These are phyloP conservation scores for Electrona antarctica DNA, from an alignment of 2,113 vertebrate genomes.

Conservation along the genomic window DNA sequence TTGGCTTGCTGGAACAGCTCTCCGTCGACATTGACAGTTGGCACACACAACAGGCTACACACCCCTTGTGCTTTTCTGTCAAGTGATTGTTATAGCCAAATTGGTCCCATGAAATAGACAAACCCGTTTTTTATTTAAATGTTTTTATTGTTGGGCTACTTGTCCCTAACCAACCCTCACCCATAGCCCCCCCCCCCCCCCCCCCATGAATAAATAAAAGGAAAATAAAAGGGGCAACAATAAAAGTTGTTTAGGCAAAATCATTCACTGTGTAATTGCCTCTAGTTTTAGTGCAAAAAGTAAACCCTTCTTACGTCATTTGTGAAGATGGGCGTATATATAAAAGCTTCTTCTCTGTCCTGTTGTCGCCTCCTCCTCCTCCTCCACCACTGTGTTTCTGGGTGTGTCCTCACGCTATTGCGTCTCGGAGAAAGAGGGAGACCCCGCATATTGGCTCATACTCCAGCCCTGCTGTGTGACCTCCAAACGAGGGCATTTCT, in stretches of 20 bases:
- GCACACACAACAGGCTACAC: constrained; percentile 10
- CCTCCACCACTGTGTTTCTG: constrained; percentile 57
- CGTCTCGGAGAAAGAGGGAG: constrained; percentile 69
- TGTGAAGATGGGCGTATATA: constrained; percentile 61
- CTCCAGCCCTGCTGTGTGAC: constrained; percentile 63
- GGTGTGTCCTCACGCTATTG: constrained; percentile 77
- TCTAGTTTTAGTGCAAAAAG: not conserved
- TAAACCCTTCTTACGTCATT: constrained; percentile 64
- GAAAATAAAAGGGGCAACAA: too few relatives aligned
- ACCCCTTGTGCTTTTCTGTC: not conserved
- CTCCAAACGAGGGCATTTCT: constrained; percentile 69
- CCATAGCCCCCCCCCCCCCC: too few relatives aligned
- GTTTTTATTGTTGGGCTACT: too few relatives aligned
- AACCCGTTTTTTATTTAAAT: too few relatives aligned
- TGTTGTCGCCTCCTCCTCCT: constrained; percentile 31
- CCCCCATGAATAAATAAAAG: too few relatives aligned
- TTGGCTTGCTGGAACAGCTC: constrained; percentile 52
- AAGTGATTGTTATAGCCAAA: not conserved
- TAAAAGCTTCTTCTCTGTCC: constrained; percentile 49
- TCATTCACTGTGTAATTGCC: too few relatives aligned
- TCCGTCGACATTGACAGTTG: constrained; percentile 10
- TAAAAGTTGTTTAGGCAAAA: too few relatives aligned
- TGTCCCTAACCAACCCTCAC: too few relatives aligned
- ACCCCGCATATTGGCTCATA: constrained; percentile 71
- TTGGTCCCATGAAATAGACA: too few relatives aligned